Percentiles rank a stretch among this genome's conserved stretches.
Evolutionary conservation across 2,113 vertebrate species (phyloP).

Genomic region (Scomber japonicus): DNA sequence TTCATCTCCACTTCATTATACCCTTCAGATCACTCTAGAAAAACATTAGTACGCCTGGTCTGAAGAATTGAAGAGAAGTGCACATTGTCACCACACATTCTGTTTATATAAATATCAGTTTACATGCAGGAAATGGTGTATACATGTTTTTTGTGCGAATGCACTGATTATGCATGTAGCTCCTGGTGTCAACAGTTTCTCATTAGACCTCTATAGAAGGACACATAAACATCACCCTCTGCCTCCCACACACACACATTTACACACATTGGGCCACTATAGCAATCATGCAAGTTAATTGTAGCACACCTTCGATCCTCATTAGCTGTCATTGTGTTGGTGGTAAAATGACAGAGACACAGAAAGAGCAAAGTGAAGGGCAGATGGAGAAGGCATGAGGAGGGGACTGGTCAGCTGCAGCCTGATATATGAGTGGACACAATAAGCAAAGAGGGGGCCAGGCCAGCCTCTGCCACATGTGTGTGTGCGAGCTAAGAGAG

Average conservation of each 20-base stretch:
- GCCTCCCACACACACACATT: conserved; percentile 42
- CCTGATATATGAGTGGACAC: conserved; percentile 85
- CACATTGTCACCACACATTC: too few species aligned
- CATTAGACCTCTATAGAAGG: conserved; percentile 65
- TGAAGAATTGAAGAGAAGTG: too few species aligned
- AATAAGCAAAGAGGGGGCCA: conserved; percentile 78
- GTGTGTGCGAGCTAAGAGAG: conserved; percentile 62
- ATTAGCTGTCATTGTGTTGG: conserved; percentile 43
- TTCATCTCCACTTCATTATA: too few species aligned
- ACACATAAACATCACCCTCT: conserved; percentile 60
- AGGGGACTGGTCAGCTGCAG: conserved; percentile 81
- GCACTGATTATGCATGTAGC: too few species aligned
- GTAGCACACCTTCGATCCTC: conserved; percentile 53
- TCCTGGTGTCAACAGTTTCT: conserved; percentile 74
- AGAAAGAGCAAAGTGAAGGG: conserved; percentile 72
- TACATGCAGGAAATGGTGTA: too few species aligned
- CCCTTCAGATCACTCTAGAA: too few species aligned
- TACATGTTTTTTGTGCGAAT: too few species aligned
- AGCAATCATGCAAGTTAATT: conserved; percentile 61
- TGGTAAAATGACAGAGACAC: conserved; percentile 39
- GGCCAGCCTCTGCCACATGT: conserved; percentile 73
- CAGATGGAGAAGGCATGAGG: conserved; percentile 75
- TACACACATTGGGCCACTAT: conserved; percentile 41
- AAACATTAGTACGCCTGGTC: too few species aligned
- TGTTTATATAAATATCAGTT: too few species aligned